phyloP scores from a whole-genome alignment of 2,113 vertebrate genomes.

The Gracilinanus agilis region DNA sequence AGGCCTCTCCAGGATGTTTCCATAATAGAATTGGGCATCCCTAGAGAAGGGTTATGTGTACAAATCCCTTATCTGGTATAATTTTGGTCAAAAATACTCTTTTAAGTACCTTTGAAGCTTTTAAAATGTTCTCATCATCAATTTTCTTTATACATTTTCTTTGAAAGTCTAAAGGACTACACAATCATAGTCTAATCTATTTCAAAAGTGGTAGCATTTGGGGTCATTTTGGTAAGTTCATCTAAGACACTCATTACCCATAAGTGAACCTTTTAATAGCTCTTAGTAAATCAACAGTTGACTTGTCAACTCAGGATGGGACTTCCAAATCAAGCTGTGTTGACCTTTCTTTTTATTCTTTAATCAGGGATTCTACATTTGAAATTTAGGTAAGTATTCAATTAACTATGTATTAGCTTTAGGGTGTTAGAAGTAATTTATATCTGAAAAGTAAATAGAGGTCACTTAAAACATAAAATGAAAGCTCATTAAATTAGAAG shows the following conservation, averaged over 20 bases:
- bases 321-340: background rate
- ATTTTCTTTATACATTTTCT: too few relatives aligned
- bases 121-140: background rate
- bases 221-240: background rate
- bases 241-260: background rate
- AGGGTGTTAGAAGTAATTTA: background rate
- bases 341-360: background rate
- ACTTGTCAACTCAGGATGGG: background rate
- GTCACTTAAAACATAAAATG: background rate
- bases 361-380: background rate
- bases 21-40: background rate
- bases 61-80: background rate
- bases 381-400: slow-evolving; percentile 1
- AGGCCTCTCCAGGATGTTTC: background rate
- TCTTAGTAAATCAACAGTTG: background rate
- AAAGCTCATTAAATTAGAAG: slow-evolving; percentile 2
- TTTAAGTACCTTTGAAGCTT: background rate
- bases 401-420: background rate
- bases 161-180: background rate
- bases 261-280: background rate
- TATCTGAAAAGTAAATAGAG: slow-evolving; percentile 2
- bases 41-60: background rate
- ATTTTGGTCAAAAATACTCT: background rate
- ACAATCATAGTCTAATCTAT: background rate
- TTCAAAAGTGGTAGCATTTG: background rate